Evolutionary conservation across 2,797 vertebrate species (phyloP).

Genomic region (Borostomias antarcticus): DNA sequence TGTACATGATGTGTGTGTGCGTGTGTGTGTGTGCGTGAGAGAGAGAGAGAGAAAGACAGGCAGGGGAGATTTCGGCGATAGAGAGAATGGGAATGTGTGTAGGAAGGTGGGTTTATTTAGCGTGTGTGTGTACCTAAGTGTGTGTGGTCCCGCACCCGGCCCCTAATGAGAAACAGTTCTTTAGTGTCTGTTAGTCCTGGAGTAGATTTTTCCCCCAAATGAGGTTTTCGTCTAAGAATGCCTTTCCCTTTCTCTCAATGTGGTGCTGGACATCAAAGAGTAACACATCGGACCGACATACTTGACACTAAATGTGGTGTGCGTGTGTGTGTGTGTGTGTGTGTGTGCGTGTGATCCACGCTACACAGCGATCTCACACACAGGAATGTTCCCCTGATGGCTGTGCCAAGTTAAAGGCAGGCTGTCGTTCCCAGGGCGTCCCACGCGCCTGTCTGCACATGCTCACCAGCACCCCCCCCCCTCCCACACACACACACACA

Average conservation of each 20-base stretch:
- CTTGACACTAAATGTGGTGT: not conserved
- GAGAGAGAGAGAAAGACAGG: not conserved
- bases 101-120: not conserved
- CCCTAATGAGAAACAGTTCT: slow-evolving; percentile 30
- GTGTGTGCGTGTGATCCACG: slow-evolving; percentile 24
- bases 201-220: slow-evolving; percentile 38
- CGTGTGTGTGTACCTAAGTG: slow-evolving; percentile 21
- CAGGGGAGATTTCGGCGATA: slow-evolving; percentile 15
- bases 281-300: slow-evolving; percentile 8
- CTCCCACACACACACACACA: slow-evolving; percentile 25
- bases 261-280: slow-evolving; percentile 52
- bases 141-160: slow-evolving; percentile 29
- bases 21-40: not conserved
- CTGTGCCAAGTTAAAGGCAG: slow-evolving; percentile 57
- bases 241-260: slow-evolving; percentile 37
- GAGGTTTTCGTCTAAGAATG: slow-evolving; percentile 40
- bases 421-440: slow-evolving; percentile 60
- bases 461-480: slow-evolving; percentile 47
- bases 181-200: not conserved
- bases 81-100: slow-evolving; percentile 22
- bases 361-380: slow-evolving; percentile 45
- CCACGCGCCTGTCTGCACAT: slow-evolving; percentile 68
- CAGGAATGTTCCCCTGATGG: slow-evolving; percentile 66
- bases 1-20: not conserved
- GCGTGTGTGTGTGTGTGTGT: slow-evolving; percentile 16